Conservation (phyloP, 2,888 invertebrate genomes). For the Drosophila affinis region DNA sequence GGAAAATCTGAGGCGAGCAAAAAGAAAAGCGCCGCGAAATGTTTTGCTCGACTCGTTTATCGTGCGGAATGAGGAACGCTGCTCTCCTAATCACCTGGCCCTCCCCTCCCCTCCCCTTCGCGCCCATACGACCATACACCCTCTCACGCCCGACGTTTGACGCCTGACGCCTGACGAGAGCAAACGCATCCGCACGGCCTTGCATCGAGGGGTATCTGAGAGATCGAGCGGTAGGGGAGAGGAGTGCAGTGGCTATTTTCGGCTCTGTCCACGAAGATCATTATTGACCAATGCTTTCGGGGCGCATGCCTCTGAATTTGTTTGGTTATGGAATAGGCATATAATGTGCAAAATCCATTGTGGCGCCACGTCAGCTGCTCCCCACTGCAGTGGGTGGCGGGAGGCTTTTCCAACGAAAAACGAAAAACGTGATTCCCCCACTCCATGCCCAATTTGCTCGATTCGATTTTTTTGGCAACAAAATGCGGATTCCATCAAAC, state of each 20-base stretch:
- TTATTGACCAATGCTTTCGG: constrained; percentile 3
- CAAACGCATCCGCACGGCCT: constrained; percentile 43
- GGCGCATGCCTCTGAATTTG: neutral
- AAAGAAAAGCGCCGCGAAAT: constrained; percentile 23
- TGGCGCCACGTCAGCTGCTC: neutral
- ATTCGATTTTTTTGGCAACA: neutral
- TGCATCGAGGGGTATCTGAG: constrained; percentile 7
- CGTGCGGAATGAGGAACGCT: constrained; percentile 42
- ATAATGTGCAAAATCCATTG: neutral
- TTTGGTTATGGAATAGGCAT: neutral
- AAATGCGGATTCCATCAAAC: neutral
- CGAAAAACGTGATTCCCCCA: neutral
- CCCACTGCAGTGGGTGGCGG: neutral
- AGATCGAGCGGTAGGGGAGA: neutral
- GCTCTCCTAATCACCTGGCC: neutral
- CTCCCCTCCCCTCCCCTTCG: neutral
- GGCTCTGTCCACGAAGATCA: constrained; percentile 2
- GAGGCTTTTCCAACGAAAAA: neutral
- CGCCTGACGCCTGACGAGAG: constrained; percentile 1
- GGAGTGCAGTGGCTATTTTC: constrained; percentile 3
- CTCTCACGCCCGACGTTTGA: neutral
- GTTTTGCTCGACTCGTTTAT: constrained; percentile 43
- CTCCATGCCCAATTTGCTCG: neutral
- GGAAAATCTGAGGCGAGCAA: constrained; percentile 47
- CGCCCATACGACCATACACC: neutral